Conservation (phyloP, 1,140 invertebrate genomes). For the Saccostrea cuccullata region DNA sequence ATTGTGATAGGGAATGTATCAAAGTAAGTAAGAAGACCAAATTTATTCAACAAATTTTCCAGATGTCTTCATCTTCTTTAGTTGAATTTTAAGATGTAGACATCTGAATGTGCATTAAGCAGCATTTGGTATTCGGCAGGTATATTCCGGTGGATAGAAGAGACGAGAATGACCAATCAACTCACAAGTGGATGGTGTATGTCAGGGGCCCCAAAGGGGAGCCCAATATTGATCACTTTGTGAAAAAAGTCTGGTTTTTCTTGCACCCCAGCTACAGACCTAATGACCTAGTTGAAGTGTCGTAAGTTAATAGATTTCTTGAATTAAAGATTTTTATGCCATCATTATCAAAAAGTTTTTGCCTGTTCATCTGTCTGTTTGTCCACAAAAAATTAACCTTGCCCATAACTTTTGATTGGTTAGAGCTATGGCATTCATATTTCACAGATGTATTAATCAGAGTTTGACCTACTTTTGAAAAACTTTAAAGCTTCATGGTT, state of each 20-base stretch:
- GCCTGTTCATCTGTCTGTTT: too few species aligned
- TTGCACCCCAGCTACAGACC: constrained; percentile 92
- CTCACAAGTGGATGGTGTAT: constrained; percentile 94
- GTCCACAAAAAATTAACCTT: too few species aligned
- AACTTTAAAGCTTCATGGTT: too few species aligned
- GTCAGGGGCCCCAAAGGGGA: constrained; percentile 84
- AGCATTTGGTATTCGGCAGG: constrained; percentile 58
- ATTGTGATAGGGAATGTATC: constrained; percentile 91
- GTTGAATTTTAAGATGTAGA: background rate
- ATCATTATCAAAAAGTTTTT: too few species aligned
- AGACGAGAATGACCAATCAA: constrained; percentile 83
- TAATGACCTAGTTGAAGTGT: constrained; percentile 90
- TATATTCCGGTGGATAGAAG: constrained; percentile 84
- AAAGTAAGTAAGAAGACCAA: constrained; percentile 80
- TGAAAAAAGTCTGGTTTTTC: constrained; percentile 88
- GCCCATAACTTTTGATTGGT: too few species aligned
- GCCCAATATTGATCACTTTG: constrained; percentile 83
- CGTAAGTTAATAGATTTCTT: constrained; percentile 77
- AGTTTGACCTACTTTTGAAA: too few species aligned
- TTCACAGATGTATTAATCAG: too few species aligned
- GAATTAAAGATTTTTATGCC: constrained; percentile 16
- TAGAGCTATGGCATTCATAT: too few species aligned
- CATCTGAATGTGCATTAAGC: background rate
- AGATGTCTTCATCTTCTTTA: too few species aligned
- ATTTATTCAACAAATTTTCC: too few species aligned